phyloP scores from a whole-genome alignment of 2,113 vertebrate species.

The Colius striatus region DNA sequence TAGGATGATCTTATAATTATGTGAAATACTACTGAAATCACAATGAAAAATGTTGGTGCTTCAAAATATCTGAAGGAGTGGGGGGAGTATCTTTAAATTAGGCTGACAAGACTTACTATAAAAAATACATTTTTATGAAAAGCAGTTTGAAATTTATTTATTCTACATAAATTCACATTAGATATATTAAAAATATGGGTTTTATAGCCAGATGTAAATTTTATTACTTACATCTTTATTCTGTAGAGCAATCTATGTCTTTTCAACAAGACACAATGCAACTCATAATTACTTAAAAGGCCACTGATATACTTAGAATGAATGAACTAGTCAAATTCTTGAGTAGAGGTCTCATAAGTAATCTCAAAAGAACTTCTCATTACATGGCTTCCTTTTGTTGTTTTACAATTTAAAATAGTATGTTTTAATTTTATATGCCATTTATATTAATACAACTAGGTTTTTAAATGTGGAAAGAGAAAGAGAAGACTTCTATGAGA shows the following conservation, averaged over 20 bases:
- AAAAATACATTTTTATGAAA: background rate
- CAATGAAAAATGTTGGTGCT: background rate
- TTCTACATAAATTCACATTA: background rate
- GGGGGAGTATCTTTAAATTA: background rate
- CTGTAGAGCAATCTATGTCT: background rate
- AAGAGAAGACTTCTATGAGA: background rate
- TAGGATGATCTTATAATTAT: background rate
- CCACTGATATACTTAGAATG: background rate
- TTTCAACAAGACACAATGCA: background rate
- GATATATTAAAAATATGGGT: background rate
- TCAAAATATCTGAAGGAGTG: background rate
- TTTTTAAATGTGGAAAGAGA: background rate
- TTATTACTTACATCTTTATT: background rate
- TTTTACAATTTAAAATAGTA: background rate
- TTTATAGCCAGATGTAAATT: background rate
- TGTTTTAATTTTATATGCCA: background rate
- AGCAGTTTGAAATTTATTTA: background rate
- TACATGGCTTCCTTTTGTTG: background rate
- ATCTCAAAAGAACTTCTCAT: background rate
- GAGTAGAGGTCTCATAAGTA: background rate
- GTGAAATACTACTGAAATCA: background rate
- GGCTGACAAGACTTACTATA: background rate
- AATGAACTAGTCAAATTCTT: background rate
- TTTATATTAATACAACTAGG: background rate
- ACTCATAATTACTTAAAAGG: background rate